Base-by-base conservation (phyloP, 2,797 vertebrate genomes). In the Channa striata region DNA sequence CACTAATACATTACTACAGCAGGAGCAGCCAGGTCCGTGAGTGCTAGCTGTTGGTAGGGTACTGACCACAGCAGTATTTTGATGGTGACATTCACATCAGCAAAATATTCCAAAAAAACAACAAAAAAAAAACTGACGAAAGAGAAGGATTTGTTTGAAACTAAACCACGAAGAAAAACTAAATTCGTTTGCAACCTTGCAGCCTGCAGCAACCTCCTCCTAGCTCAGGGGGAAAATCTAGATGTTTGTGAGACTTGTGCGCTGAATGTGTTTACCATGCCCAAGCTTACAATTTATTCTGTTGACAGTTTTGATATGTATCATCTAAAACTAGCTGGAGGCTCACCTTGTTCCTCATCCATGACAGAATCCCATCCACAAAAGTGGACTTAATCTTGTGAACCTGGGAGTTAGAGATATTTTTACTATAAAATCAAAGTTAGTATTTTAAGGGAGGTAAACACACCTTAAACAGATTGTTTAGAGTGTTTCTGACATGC, bases 311-410 rank as follows among this genome's bases (percentile, higher is more conserved):
- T 17, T 12, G 34, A n/a, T 30, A 23, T 23, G 11, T 20, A 25
- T 4, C 14, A 17, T 10, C 10, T 62, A 19, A 34, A 50, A 56
- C 13, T 8, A 49, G 48, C 11, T 39, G 11, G 7, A n/a, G 1
- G 4, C 87, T 89, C 88, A 98, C 96, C 95, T 97, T 94, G 68
- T 72, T 94, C 88, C 91, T 89, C 90, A 94, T 90, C 83, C 93
- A 97, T 0, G 91, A 94, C 16, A 87, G 87, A 54, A 98, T 91
- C 44, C 97, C 96, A 59, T 99, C 97, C 52, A 98, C 90, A 56
- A 96, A 98, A 8, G 96, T 91, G 19, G 96, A 97, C 87, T 98
- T 99, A 91, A 96, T 94, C 87, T 98, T 98, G 87, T 95, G 96
- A 80, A 97, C 89, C 96, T 98, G 84, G 23, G 37, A 52, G 20